Evolutionary conservation across 2,888 invertebrate species (phyloP), one percentile per base, ranked within the genome.

Genomic region (Scaptomyza flava): DNA sequence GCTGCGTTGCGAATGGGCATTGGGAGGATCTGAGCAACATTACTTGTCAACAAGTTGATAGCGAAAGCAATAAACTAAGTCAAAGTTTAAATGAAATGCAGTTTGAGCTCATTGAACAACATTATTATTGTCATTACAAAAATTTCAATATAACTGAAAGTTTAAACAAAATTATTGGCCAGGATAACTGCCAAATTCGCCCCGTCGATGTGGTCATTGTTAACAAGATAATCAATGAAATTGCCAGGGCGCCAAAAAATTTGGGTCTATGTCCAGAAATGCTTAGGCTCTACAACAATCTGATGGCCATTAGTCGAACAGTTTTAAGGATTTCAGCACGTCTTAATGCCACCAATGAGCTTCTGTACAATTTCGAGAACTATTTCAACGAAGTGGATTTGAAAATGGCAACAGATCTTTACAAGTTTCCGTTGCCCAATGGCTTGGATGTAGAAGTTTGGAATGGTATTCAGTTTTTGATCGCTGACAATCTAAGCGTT

Each of bases 191-290:
- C 0, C 11, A 11, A 3, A 14, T 65, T 0, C 47, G n/a, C 1
- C 34, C 65, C 0, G 52, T 53, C n/a, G 72, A 71, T 50, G 45
- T 71, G 38, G 1, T 71, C 7, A 53, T 45, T 45, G 45, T 69
- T 3, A 38, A 62, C 14, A 59, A 36, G 14, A 54, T 71, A 12
- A 36, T 71, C n/a, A 8, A 31, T 1, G 5, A 8, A 6, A 33
- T 71, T 11, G 27, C 51, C 17, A 56, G 41, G 17, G 17, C 38
- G 34, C 20, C 41, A 1, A 54, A 34, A 7, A 11, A 11, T 3
- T 17, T 52, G 34, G 33, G 20, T 3, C 42, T 52, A 1, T 31
- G 41, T 52, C 33, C 42, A 0, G 43, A 48, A 2, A 48, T 69
- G 12, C 38, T 68, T n/a, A 34, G 12, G 1, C 17, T 71, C 17